phyloP scores from a whole-genome alignment of 2,113 vertebrate species.

The Oryzias javanicus region DNA sequence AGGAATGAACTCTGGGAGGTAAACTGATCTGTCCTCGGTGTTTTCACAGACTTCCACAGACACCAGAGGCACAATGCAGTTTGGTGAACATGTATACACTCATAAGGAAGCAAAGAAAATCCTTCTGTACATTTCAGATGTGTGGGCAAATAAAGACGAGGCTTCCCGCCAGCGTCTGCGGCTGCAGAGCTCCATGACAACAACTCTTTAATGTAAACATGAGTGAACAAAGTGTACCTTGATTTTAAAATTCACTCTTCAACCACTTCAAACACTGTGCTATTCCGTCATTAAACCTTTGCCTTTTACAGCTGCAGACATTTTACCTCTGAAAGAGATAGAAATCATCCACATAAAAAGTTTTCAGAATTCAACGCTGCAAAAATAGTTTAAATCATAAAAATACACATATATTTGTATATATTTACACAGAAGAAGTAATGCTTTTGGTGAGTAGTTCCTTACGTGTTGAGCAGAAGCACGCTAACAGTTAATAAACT shows the following conservation, averaged over 20 bases:
- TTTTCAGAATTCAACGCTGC: slow-evolving; percentile 66
- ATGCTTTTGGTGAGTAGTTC: slow-evolving; percentile 63
- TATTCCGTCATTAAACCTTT: slow-evolving; percentile 47
- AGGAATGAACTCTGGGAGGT: slow-evolving; percentile 59
- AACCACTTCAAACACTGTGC: slow-evolving; percentile 53
- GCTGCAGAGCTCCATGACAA: slow-evolving; percentile 60
- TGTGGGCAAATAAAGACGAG: slow-evolving; percentile 53
- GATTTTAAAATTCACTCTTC: slow-evolving; percentile 45
- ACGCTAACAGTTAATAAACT: slow-evolving; percentile 46
- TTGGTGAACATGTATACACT: slow-evolving; percentile 63
- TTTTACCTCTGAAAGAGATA: slow-evolving; percentile 63
- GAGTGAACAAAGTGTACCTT: slow-evolving; percentile 63
- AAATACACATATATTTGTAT: slow-evolving; percentile 64
- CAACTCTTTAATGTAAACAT: slow-evolving; percentile 73
- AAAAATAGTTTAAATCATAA: slow-evolving; percentile 73
- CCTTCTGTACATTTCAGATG: slow-evolving; percentile 55
- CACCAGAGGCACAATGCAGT: slow-evolving; percentile 74
- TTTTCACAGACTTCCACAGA: slow-evolving; percentile 57
- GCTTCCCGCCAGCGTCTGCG: slow-evolving; percentile 54
- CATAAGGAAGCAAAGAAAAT: slow-evolving; percentile 57
- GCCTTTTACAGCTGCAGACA: slow-evolving; percentile 31
- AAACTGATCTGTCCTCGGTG: slow-evolving; percentile 63
- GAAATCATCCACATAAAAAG: slow-evolving; percentile 67
- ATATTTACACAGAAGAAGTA: slow-evolving; percentile 64
- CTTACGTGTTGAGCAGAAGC: slow-evolving; percentile 57